These are phyloP conservation scores for Cylloceria caligata DNA, from an alignment of 2,888 invertebrate genomes.

Conservation along the genomic window DNA sequence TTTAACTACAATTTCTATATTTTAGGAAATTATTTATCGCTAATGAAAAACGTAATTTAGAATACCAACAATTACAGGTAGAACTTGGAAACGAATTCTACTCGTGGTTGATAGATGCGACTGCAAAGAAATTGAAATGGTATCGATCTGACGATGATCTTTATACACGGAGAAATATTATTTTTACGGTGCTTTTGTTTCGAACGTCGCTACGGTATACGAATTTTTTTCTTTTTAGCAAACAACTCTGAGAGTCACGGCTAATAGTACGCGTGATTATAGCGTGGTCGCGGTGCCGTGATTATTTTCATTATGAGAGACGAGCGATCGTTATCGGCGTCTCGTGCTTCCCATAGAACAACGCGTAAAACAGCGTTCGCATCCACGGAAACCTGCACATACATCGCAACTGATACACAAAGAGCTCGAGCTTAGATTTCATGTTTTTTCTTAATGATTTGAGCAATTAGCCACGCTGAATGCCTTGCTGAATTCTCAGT, in stretches of 20 bases:
- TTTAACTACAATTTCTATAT: not conserved
- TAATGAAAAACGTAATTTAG: not conserved
- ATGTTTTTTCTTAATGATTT: conserved; percentile 85
- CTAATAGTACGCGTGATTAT: conserved; percentile 71
- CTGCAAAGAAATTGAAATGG: not conserved
- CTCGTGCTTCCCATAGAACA: conserved; percentile 69
- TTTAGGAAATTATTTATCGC: not conserved
- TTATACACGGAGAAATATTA: not conserved
- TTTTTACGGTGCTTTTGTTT: conserved; percentile 4
- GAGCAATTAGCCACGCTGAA: conserved; percentile 85
- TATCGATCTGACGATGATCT: not conserved
- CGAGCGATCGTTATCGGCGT: conserved; percentile 63
- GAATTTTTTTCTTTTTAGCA: conserved; percentile 48
- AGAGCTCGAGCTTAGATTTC: conserved; percentile 79
- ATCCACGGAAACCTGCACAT: conserved; percentile 64
- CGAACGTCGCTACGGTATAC: conserved; percentile 4
- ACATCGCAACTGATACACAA: conserved; percentile 38
- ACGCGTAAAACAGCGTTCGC: conserved; percentile 60
- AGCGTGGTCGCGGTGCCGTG: conserved; percentile 76
- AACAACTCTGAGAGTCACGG: conserved; percentile 53
- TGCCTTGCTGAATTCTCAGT: conserved; percentile 82
- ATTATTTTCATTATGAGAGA: conserved; percentile 84
- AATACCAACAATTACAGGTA: no score
- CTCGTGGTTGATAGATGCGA: not conserved
- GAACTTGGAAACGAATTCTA: not conserved